A percentile compares a stretch with the other conserved stretches of the same genome.
Conservation (phyloP, 1,140 invertebrate genomes). For the Aradophagus sp. region DNA sequence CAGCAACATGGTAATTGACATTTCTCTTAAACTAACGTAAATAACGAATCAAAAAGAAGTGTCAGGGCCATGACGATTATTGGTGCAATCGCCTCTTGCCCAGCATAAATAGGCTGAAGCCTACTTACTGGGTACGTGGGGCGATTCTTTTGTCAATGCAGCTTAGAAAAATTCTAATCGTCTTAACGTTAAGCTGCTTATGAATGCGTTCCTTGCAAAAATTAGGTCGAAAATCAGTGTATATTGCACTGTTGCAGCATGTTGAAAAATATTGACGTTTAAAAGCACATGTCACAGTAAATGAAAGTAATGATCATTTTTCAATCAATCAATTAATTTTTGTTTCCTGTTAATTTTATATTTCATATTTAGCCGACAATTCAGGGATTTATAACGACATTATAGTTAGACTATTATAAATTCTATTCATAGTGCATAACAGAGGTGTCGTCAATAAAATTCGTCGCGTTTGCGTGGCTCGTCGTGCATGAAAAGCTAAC, state of each 20-base stretch:
- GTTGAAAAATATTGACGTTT: neutral
- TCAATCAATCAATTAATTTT: too few species aligned
- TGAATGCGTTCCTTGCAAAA: slow-evolving; percentile 6
- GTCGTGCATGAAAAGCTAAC: slow-evolving; percentile 11
- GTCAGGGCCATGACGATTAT: slow-evolving; percentile 41
- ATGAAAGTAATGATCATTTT: too few species aligned
- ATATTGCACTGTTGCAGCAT: neutral
- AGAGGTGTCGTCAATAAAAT: neutral
- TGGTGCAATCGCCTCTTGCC: slow-evolving; percentile 33
- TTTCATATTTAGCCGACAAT: too few species aligned
- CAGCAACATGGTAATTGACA: too few species aligned
- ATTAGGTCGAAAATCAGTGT: slow-evolving; percentile 17
- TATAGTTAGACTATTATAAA: too few species aligned
- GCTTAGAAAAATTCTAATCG: slow-evolving; percentile 40
- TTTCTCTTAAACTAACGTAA: too few species aligned
- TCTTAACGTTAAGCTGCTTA: slow-evolving; percentile 34
- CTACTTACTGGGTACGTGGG: too few species aligned
- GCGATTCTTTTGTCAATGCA: slow-evolving; percentile 28
- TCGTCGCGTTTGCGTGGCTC: slow-evolving; percentile 4
- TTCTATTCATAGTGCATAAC: too few species aligned
- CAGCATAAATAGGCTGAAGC: too few species aligned
- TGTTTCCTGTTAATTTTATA: too few species aligned
- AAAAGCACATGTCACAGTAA: too few species aligned
- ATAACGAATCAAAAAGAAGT: slow-evolving; percentile 25
- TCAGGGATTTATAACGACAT: too few species aligned